Conservation (phyloP, 2,888 invertebrate species). For the Clunio marinus region DNA sequence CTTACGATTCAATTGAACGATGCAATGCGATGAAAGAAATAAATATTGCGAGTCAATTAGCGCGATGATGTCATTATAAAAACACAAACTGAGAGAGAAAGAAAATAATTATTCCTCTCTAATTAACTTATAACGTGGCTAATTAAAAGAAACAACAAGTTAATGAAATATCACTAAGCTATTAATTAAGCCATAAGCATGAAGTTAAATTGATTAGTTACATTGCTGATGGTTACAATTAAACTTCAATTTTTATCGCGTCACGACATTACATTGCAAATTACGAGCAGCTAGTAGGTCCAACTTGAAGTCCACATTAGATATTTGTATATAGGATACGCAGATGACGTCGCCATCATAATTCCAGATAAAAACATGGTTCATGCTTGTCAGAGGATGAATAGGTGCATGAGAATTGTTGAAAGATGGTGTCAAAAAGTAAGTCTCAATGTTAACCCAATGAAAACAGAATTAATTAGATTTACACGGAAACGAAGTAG, state of each 20-base stretch:
- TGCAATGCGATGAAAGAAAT: too few species aligned
- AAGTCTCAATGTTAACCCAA: conserved; percentile 38
- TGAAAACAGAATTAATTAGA: conserved; percentile 32
- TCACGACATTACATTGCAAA: too few species aligned
- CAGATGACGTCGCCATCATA: background rate
- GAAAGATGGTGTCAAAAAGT: conserved; percentile 31
- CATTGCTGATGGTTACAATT: too few species aligned
- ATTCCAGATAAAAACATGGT: background rate
- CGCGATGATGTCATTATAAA: background rate
- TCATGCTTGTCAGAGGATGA: background rate
- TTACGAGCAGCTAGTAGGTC: background rate
- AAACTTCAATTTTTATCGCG: too few species aligned
- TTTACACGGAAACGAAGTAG: conserved; percentile 20
- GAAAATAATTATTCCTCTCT: too few species aligned
- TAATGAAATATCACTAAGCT: background rate
- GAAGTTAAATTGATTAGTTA: background rate
- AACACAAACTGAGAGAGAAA: background rate
- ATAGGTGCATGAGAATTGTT: background rate
- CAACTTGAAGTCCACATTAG: too few species aligned
- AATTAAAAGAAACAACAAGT: background rate
- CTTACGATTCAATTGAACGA: too few species aligned
- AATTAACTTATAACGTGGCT: conserved; percentile 1
- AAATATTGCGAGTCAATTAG: too few species aligned
- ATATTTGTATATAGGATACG: background rate
- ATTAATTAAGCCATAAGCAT: background rate